Percentiles rank a stretch among this genome's conserved stretches.
Conservation (phyloP, 2,797 vertebrate genomes). For the Florisuga fusca region DNA sequence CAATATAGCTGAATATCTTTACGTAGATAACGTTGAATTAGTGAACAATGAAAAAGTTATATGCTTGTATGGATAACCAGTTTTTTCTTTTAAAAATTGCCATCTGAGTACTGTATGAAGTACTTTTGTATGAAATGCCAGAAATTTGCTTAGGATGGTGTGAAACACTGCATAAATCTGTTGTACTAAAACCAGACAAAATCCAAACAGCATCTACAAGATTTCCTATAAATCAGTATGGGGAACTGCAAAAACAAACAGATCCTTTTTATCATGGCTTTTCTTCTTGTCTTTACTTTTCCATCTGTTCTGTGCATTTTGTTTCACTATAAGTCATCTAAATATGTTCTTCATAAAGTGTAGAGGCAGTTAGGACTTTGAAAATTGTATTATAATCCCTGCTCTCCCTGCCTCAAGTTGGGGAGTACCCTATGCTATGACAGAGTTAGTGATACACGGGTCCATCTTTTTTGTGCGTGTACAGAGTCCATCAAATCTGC, state of each 20-base stretch:
- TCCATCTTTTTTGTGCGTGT: neutral
- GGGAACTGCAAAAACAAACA: neutral
- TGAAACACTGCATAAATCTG: neutral
- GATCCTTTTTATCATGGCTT: neutral
- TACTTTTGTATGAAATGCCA: neutral
- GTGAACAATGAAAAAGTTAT: neutral
- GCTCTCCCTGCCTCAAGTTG: neutral
- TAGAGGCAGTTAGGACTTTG: neutral
- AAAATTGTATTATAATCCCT: neutral
- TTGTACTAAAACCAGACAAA: neutral
- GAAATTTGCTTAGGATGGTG: neutral
- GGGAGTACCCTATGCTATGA: neutral
- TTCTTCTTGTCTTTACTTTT: neutral
- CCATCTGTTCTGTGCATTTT: neutral
- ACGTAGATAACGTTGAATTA: neutral
- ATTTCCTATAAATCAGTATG: neutral
- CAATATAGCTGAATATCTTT: neutral
- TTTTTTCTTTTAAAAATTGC: neutral
- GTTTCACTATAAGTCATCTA: neutral
- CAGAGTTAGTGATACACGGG: neutral
- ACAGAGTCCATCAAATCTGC: neutral
- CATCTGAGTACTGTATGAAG: neutral
- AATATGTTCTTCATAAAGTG: neutral
- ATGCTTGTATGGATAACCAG: neutral
- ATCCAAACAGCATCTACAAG: rapidly evolving